phyloP scores from a whole-genome alignment of 2,888 invertebrate genomes.

The Selenia dentaria region DNA sequence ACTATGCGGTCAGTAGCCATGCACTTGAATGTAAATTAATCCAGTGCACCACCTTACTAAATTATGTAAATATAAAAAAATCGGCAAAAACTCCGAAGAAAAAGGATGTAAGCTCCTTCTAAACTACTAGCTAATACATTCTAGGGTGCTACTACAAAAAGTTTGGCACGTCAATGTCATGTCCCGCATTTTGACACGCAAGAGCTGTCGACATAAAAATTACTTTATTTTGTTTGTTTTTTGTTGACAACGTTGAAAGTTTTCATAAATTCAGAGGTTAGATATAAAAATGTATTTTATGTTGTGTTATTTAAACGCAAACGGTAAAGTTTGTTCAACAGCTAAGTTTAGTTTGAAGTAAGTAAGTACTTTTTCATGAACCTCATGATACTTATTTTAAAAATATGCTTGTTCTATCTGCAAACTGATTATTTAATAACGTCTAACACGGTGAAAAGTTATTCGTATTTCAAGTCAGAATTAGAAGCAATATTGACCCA shows the following conservation, averaged over 20 bases:
- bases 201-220: constrained; percentile 19
- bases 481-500: constrained; percentile 7
- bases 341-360: constrained; percentile 10
- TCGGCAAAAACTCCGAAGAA: too few relatives aligned
- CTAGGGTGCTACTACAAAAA: constrained; percentile 15
- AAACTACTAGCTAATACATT: not conserved
- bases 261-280: constrained; percentile 15
- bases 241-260: constrained; percentile 22
- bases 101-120: too few relatives aligned
- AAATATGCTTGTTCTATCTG: too few relatives aligned
- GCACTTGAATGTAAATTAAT: too few relatives aligned
- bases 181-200: constrained; percentile 16
- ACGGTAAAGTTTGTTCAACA: constrained; percentile 14
- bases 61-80: too few relatives aligned
- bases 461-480: not conserved
- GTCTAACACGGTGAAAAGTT: not conserved
- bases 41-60: too few relatives aligned
- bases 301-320: constrained; percentile 10
- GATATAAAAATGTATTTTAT: constrained; percentile 22
- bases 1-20: too few relatives aligned
- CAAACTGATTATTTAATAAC: too few relatives aligned
- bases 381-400: too few relatives aligned
- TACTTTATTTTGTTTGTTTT: constrained; percentile 25
- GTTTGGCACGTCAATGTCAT: constrained; percentile 20
- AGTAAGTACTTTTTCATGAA: too few relatives aligned